phyloP scores from a whole-genome alignment of 1,140 invertebrate species.

The Atopsyche davidsoni region DNA sequence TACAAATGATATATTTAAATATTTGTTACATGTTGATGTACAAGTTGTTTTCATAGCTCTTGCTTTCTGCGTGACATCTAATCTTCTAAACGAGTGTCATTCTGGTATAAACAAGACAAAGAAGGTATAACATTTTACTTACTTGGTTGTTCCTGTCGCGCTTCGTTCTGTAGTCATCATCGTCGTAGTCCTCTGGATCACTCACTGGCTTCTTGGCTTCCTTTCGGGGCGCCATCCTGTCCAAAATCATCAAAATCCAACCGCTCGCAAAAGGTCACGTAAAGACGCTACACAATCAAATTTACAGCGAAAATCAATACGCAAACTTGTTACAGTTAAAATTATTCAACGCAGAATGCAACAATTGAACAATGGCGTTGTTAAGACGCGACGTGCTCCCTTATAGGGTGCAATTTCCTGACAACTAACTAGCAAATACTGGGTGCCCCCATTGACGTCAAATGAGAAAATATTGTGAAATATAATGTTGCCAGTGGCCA shows the following conservation, averaged over 20 bases:
- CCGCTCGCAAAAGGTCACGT: no score
- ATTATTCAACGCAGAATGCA: no score
- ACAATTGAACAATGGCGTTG: no score
- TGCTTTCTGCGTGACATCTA: neutral
- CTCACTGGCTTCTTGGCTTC: constrained; percentile 30
- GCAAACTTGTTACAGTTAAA: no score
- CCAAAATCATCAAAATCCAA: neutral
- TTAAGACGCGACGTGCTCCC: no score
- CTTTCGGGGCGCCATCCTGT: constrained; percentile 16
- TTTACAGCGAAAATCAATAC: no score
- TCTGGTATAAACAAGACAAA: constrained; percentile 1
- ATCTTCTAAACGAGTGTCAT: neutral
- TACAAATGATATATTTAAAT: neutral
- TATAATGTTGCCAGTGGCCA: no score
- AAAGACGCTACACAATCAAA: no score
- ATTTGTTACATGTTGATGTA: neutral
- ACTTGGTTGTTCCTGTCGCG: constrained; percentile 81
- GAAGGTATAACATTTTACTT: constrained; percentile 21
- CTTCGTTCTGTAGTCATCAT: constrained; percentile 71
- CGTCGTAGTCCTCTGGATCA: constrained; percentile 58
- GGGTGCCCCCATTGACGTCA: no score
- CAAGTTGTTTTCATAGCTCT: neutral
- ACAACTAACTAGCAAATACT: no score
- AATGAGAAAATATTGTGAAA: no score
- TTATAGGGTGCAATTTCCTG: no score